Base-by-base conservation (phyloP, 2,888 invertebrate genomes). In the Ferdinandea cuprea region DNA sequence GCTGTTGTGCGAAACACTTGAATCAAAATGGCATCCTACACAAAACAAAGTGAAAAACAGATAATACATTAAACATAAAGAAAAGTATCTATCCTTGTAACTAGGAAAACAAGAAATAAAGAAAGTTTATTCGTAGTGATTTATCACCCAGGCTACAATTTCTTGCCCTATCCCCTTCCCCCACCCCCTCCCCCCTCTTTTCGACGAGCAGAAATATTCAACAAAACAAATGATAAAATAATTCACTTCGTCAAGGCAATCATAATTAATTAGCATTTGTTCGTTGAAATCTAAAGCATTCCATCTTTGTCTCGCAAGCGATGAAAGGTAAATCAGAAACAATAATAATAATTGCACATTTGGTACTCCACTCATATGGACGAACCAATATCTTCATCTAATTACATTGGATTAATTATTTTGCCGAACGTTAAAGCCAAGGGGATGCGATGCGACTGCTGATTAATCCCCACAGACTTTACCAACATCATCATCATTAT, bases 351-450 rank as follows among this genome's bases (percentile, higher is more conserved):
- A 72, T 42, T 59, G 68, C 52, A 69, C 25, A 21, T 37, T 54
- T 15, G 35, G 15, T 19, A 19, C 63, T 63, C 56, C 13, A 19
- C 63, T 63, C 56, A 71, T 71, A 50, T 58, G 63, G 48, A 30
- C 25, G n/a, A n/a, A n/a, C 46, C 46, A 63, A 13, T n/a, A n/a
- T 50, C 32, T 42, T 48, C 32, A 63, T 71, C 48, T 65, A 63
- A 71, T 77, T 71, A 71, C 46, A 54, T 65, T 42, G 32, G 71
- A 71, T 71, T 71, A 63, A 77, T 71, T 63, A 66, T 59, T 66
- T 58, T 44, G 3, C 21, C 28, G 35, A 56, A 11, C 25, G 25
- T n/a, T 7, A 13, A 35, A 5, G 50, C 56, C 40, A 6, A 25
- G 13, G 11, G 7, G 32, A 35, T n/a, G n/a, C n/a, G n/a, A n/a